Base-by-base conservation (phyloP, 2,888 invertebrate genomes). In the Pemphredon lugubris region DNA sequence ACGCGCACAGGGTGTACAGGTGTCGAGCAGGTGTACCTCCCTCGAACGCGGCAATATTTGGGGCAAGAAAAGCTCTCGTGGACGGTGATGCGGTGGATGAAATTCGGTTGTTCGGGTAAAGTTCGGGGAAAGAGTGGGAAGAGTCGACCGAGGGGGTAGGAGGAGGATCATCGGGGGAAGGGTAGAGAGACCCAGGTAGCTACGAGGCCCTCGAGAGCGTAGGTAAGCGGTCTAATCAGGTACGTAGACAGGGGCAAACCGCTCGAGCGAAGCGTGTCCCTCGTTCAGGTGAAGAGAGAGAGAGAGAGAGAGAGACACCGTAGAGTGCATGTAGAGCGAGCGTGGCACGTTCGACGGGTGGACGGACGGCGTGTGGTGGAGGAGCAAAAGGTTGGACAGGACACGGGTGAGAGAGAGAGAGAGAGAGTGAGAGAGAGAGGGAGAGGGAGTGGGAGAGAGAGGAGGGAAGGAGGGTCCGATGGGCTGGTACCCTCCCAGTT, bases 401-500 rank as follows among this genome's bases (percentile, higher is more conserved):
- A 75, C 72, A 75, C n/a, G n/a, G n/a, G n/a, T n/a, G n/a, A n/a
- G n/a, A n/a, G n/a, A n/a, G n/a, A n/a, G n/a, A n/a, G n/a, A n/a
- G n/a, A n/a, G n/a, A n/a, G n/a, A n/a, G n/a, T n/a, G n/a, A n/a
- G n/a, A n/a, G n/a, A n/a, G n/a, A n/a, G n/a, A n/a, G n/a, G n/a
- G n/a, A n/a, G n/a, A n/a, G n/a, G n/a, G n/a, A n/a, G n/a, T n/a
- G n/a, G n/a, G n/a, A n/a, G n/a, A 77, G 82, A 77, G 75, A 74
- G 77, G 72, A 66, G 77, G 79, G 83, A 83, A 85, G 87, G 88
- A 87, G 88, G 88, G 87, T 86, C 88, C 86, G 83, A 88, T 89
- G 89, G 89, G 89, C 88, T 88, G 89, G 89, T 88, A 88, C 87
- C 87, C 88, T 84, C 79, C 77, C 81, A 82, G 84, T 84, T 88